Percentiles rank a stretch among this genome's conserved stretches.
Evolutionary conservation across 2,888 invertebrate genomes (phyloP).

Genomic region (Thymelicus lineola): DNA sequence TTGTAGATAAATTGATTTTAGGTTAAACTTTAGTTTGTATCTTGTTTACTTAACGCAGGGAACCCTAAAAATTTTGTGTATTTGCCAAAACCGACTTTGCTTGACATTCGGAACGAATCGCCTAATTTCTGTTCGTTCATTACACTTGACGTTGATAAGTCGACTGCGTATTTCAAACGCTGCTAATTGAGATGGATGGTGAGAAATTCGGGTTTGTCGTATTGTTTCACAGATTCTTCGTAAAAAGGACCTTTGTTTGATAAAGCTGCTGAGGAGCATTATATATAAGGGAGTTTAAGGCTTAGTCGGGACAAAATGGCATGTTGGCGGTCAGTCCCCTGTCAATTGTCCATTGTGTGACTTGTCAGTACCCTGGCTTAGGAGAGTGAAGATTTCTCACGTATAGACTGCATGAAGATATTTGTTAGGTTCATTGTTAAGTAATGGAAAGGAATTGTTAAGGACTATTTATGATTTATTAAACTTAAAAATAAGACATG

Average conservation of each 20-base stretch:
- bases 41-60: no score
- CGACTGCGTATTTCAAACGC: conserved; percentile 47
- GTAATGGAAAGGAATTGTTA: not conserved
- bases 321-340: conserved; percentile 42
- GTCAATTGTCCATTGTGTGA: conserved; percentile 45
- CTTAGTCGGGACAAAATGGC: conserved; percentile 48
- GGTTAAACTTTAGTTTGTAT: no score
- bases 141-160: conserved; percentile 61
- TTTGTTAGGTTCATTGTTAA: conserved; percentile 3
- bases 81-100: not conserved
- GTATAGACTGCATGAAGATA: not conserved
- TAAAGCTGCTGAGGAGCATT: conserved; percentile 35
- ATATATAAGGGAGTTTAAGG: conserved; percentile 41
- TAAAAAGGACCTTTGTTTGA: conserved; percentile 38
- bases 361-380: conserved; percentile 38
- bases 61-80: not conserved
- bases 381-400: conserved; percentile 18
- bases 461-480: no score
- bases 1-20: no score
- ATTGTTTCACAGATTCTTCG: conserved; percentile 48
- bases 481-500: no score
- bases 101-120: conserved; percentile 26
- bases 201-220: conserved; percentile 30
- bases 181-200: conserved; percentile 60
- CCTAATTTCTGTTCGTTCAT: conserved; percentile 39